Conservation (phyloP, 2,113 vertebrate species). For the Eulemur macaco region DNA sequence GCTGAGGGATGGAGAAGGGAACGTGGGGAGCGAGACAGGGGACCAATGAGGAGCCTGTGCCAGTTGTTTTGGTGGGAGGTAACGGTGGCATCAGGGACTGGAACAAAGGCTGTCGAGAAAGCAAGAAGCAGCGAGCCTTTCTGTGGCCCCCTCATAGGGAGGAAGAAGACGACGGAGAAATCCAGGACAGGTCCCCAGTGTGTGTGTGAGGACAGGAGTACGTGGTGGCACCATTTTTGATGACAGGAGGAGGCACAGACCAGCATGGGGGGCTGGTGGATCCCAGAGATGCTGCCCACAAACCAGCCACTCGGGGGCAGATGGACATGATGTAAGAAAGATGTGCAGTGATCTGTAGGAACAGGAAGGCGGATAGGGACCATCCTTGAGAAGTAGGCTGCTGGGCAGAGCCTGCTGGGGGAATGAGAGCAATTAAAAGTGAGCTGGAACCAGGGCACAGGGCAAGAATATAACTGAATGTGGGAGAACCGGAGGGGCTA, state of each 20-base stretch:
- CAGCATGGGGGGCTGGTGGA: not conserved
- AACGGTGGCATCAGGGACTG: accelerated
- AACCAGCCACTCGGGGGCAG: not conserved
- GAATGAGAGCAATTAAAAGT: not conserved
- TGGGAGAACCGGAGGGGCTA: not conserved
- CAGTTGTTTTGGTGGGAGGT: not conserved
- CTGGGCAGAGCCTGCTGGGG: not conserved
- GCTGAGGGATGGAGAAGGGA: not conserved
- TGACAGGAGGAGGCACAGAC: not conserved
- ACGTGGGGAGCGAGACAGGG: not conserved
- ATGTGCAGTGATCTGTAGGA: accelerated
- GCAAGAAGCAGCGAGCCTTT: not conserved
- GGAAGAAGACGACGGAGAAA: not conserved
- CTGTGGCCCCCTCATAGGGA: no score
- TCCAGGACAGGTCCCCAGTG: not conserved
- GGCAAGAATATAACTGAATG: not conserved
- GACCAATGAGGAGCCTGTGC: not conserved
- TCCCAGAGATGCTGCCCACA: not conserved
- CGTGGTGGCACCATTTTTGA: not conserved
- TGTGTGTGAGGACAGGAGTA: not conserved
- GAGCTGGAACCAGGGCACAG: not conserved
- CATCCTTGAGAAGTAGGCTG: not conserved
- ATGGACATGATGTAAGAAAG: not conserved
- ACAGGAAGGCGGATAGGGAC: not conserved
- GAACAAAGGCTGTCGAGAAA: not conserved